Base-by-base conservation (phyloP, 1,140 invertebrate species). In the Asobara japonica region DNA sequence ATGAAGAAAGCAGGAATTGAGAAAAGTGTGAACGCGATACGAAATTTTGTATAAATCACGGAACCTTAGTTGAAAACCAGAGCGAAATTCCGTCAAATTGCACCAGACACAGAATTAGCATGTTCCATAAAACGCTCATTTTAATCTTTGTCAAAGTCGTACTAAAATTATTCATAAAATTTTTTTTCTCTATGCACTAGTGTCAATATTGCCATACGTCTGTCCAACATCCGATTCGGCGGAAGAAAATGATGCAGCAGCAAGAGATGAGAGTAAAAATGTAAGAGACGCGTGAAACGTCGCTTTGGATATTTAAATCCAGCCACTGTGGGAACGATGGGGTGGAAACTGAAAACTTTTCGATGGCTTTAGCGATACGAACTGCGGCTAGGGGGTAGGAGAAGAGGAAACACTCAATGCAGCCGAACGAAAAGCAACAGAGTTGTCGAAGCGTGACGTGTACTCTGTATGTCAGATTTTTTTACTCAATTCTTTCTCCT, bases 391-490 rank as follows among this genome's bases (percentile, higher is more conserved):
- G 45, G 16, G 2, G 60, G 41, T n/a, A 30, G 65, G 30, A 30
- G 64, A 38, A 22, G 73, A 65, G 61, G 48, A 36, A 20, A 73
- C 65, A 31, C 31, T 29, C 41, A 45, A 68, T 68, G 69, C 67
- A 73, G 66, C 65, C 64, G 62, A 25, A 45, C 16, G 27, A 66
- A 66, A 71, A 74, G 45, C 68, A 65, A 56, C 18, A 10, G 69
- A 80, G 76, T 81, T 80, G 77, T 82, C 82, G 78, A 71, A 78
- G 81, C 80, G 81, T 81, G 76, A 83, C 78, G 77, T 76, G 79
- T 80, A 82, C 78, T 80, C 79, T 81, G 79, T 80, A 78, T 75
- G 78, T 72, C 71, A 61, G 48, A 64, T 64, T 16, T 56, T 56
- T 27, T 56, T 56, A 10, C 8, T 25, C 51, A 56, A 25, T 27